These are phyloP conservation scores for Drosophila grimshawi DNA, from an alignment of 1,140 invertebrate genomes.

Conservation along the genomic window DNA sequence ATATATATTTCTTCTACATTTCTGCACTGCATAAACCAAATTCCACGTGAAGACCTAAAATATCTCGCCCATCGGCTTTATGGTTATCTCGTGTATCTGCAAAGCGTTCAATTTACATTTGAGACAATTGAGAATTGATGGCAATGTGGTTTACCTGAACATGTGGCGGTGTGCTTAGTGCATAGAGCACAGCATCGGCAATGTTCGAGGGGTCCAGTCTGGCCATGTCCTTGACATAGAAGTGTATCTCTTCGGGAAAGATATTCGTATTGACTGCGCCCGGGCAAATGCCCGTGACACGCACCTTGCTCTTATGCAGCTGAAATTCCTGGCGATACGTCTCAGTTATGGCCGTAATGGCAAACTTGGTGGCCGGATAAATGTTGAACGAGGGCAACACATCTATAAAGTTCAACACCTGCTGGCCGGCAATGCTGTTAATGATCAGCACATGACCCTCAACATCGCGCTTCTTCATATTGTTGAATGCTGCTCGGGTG, in stretches of 20 bases:
- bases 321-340: conserved; percentile 87
- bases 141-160: conserved; percentile 85
- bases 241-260: conserved; percentile 74
- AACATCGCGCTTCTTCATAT: conserved; percentile 88
- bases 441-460: conserved; percentile 88
- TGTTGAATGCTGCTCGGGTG: conserved; percentile 87
- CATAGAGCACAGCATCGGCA: conserved; percentile 87
- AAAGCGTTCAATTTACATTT: conserved; percentile 4
- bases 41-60: conserved; percentile 56
- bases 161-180: conserved; percentile 86
- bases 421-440: conserved; percentile 81
- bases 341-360: conserved; percentile 87
- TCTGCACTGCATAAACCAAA: conserved; percentile 24
- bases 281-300: conserved; percentile 87
- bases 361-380: conserved; percentile 87
- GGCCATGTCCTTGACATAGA: conserved; percentile 71
- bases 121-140: neutral
- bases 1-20: conserved; percentile 1
- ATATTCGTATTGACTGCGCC: conserved; percentile 87
- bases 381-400: conserved; percentile 85
- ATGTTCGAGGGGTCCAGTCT: conserved; percentile 85
- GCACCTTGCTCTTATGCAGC: conserved; percentile 86
- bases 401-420: conserved; percentile 81
- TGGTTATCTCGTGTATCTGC: conserved; percentile 84
- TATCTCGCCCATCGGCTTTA: conserved; percentile 84